These are phyloP conservation scores for Drosophila tripunctata DNA, from an alignment of 2,888 invertebrate species.

Conservation along the genomic window DNA sequence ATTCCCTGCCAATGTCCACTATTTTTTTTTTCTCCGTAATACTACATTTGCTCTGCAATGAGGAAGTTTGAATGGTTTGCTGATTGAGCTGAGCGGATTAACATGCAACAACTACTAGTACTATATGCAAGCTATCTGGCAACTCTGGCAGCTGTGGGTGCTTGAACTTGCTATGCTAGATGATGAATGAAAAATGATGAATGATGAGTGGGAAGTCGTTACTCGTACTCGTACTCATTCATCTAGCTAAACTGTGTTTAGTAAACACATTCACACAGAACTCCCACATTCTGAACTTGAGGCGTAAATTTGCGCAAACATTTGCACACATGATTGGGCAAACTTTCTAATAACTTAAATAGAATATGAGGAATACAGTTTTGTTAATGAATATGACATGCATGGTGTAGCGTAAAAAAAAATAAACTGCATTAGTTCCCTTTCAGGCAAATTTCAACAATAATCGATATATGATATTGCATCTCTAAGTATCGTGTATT, in stretches of 20 bases:
- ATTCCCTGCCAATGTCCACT: slow-evolving; percentile 34
- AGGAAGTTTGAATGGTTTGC: slow-evolving; percentile 71
- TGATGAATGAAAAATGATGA: not conserved
- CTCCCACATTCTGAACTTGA: slow-evolving; percentile 19
- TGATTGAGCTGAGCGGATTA: slow-evolving; percentile 62
- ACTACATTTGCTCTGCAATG: slow-evolving; percentile 51
- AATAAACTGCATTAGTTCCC: not conserved
- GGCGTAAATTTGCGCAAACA: slow-evolving; percentile 23
- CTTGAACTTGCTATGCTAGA: slow-evolving; percentile 52
- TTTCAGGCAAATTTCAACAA: not conserved
- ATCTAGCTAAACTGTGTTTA: not conserved
- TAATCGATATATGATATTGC: too few relatives aligned
- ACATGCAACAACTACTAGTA: not conserved
- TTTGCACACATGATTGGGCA: slow-evolving; percentile 10
- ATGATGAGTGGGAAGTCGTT: slow-evolving; percentile 2
- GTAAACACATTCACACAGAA: slow-evolving; percentile 2
- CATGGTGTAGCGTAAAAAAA: not conserved
- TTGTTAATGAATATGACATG: not conserved
- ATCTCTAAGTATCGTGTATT: too few relatives aligned
- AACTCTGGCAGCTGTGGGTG: slow-evolving; percentile 24
- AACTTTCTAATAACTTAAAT: slow-evolving; percentile 2
- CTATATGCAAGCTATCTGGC: not conserved
- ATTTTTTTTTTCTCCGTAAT: slow-evolving; percentile 7
- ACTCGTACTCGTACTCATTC: not conserved
- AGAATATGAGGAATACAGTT: not conserved